These are phyloP conservation scores for Nymphalis c-album DNA, from an alignment of 2,888 invertebrate genomes.

Conservation along the genomic window DNA sequence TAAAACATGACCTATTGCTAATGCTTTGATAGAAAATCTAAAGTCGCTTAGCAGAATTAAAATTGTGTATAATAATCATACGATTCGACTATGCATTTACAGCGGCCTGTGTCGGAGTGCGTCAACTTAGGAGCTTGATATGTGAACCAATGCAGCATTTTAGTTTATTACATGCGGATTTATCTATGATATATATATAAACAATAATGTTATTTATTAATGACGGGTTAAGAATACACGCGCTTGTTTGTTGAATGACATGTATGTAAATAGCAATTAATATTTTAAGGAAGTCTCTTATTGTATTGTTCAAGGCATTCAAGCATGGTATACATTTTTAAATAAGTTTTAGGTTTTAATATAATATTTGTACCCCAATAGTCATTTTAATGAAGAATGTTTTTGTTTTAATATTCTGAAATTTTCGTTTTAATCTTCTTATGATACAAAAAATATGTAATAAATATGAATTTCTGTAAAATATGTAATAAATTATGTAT, in stretches of 20 bases:
- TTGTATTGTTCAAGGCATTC: not conserved
- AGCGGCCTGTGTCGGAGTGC: conserved; percentile 20
- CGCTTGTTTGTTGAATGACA: not conserved
- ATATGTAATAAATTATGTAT: too few relatives aligned
- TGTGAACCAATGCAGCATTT: conserved; percentile 7
- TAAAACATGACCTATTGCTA: conserved; percentile 36
- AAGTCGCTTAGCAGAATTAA: conserved; percentile 25
- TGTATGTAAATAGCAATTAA: not conserved
- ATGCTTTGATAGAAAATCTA: conserved; percentile 31
- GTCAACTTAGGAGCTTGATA: conserved; percentile 17
- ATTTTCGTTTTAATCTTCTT: too few relatives aligned
- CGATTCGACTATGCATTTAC: conserved; percentile 28
- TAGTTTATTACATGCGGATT: conserved; percentile 2
- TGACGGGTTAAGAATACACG: not conserved
- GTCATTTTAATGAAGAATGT: too few relatives aligned
- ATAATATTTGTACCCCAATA: too few relatives aligned
- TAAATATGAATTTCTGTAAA: too few relatives aligned
- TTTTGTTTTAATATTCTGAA: too few relatives aligned
- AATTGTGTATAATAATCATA: conserved; percentile 17
- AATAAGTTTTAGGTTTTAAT: too few relatives aligned
- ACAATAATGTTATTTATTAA: conserved; percentile 1
- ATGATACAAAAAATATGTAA: too few relatives aligned
- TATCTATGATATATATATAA: not conserved
- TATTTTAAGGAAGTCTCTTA: not conserved
- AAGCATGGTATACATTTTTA: not conserved